A percentile compares a stretch with the other conserved stretches of the same genome.
phyloP scores from a whole-genome alignment of 2,888 invertebrate genomes.

The Pristionchus entomophagus region DNA sequence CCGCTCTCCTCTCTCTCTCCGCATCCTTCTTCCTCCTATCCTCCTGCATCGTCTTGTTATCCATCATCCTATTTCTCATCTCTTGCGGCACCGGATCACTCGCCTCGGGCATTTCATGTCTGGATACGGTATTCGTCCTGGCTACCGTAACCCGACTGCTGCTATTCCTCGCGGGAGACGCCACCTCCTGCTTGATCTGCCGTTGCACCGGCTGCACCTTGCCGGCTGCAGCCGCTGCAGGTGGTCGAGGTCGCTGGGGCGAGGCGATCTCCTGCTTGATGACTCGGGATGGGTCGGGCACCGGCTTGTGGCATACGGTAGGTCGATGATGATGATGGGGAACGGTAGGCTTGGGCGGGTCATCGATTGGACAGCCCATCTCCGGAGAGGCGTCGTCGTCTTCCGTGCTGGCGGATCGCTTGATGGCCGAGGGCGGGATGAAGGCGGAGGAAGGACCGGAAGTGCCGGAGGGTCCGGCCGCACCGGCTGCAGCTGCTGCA shows the following conservation, averaged over 20 bases:
- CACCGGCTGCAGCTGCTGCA: not conserved
- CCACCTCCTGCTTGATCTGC: not conserved
- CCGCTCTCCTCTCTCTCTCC: not conserved
- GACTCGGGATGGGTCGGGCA: not conserved
- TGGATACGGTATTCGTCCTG: not conserved
- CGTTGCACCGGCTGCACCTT: conserved; percentile 1
- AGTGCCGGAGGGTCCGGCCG: not conserved
- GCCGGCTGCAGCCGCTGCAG: conserved; percentile 7
- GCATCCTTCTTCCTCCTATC: conserved; percentile 41
- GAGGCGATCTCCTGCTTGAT: not conserved
- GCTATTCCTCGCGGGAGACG: not conserved
- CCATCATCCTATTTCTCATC: not conserved
- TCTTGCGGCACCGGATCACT: not conserved
- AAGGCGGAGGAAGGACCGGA: not conserved
- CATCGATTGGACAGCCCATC: not conserved
- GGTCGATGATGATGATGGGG: not conserved
- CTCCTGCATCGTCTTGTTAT: not conserved
- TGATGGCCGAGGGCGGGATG: not conserved
- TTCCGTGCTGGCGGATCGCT: not conserved
- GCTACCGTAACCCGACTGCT: not conserved
- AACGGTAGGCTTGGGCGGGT: not conserved
- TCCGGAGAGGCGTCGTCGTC: not conserved
- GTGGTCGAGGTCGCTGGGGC: not conserved
- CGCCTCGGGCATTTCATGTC: not conserved
- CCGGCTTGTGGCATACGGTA: not conserved